Base-by-base conservation (phyloP, 2,113 vertebrate genomes). In the Cyanoderma ruficeps region DNA sequence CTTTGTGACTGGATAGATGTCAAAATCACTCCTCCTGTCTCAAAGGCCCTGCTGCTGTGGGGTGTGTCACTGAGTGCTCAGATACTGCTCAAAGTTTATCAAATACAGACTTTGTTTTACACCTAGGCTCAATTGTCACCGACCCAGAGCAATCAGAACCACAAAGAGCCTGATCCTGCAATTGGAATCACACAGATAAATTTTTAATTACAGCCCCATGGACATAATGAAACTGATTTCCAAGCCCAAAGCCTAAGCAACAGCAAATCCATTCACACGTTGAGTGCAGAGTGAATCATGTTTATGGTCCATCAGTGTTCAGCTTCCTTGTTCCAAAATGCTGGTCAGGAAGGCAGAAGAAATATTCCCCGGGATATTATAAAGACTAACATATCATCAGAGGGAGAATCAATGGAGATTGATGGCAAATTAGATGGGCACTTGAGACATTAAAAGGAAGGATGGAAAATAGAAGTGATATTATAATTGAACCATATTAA, bases 371-470 rank as follows among this genome's bases (percentile, higher is more conserved):
- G 0, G 88, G 93, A 89, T 90, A 84, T 90, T 94, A 91, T 96
- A 92, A 95, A 96, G 86, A 63, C 69, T 90, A 95, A 96, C 79
- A n/a, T 56, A 92, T 92, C 85, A 83, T 96, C 94, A 79, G 71
- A 88, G 64, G 85, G 65, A 93, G 94, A 96, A 89, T 95, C 93
- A 95, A 93, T 96, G 92, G 72, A 96, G 96, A 97, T 94, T 78
- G 88, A 96, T 96, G 88, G 93, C 86, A 93, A 96, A 95, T 96
- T 93, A 95, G 96, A 64, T 93, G 83, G 90, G 90, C 90, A 79
- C 80, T 96, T 89, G 88, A 89, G 94, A 90, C 93, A 90, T 95
- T 96, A 97, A 95, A 90, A 90, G 86, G 92, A 81, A 92, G 85
- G 80, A 92, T 69, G 42, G 88, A 94, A 97, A 96, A 96, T 83